phyloP scores from a whole-genome alignment of 2,113 vertebrate genomes.

The Corythaeola cristata region DNA sequence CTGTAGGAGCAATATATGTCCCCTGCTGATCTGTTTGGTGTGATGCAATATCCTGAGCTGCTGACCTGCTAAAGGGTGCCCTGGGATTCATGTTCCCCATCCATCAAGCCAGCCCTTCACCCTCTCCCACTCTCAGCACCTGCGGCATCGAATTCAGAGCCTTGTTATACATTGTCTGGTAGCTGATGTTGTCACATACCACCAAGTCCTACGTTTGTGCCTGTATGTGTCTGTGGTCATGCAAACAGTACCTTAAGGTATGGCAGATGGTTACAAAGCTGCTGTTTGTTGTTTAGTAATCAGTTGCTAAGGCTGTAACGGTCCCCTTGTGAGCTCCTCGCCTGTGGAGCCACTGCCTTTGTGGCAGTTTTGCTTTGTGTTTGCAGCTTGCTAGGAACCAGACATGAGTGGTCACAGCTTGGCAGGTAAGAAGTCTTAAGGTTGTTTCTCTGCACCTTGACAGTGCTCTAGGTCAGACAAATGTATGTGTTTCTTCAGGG shows the following conservation, averaged over 20 bases:
- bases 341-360: neutral
- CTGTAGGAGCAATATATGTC: neutral
- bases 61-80: neutral
- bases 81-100: neutral
- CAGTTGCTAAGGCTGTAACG: neutral
- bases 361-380: neutral
- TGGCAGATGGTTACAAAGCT: neutral
- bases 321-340: neutral
- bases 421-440: neutral
- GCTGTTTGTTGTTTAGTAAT: neutral
- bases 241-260: neutral
- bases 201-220: neutral
- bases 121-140: neutral
- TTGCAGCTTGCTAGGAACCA: neutral
- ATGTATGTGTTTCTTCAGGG: neutral
- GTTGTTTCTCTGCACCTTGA: neutral
- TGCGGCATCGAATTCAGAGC: neutral
- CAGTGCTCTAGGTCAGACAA: neutral
- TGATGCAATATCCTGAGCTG: neutral
- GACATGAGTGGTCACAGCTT: neutral
- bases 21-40: neutral
- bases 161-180: neutral
- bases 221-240: neutral
- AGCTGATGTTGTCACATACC: neutral
- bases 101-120: neutral